Base-by-base conservation (phyloP, 2,888 invertebrate species). In the Sphinx pinastri region DNA sequence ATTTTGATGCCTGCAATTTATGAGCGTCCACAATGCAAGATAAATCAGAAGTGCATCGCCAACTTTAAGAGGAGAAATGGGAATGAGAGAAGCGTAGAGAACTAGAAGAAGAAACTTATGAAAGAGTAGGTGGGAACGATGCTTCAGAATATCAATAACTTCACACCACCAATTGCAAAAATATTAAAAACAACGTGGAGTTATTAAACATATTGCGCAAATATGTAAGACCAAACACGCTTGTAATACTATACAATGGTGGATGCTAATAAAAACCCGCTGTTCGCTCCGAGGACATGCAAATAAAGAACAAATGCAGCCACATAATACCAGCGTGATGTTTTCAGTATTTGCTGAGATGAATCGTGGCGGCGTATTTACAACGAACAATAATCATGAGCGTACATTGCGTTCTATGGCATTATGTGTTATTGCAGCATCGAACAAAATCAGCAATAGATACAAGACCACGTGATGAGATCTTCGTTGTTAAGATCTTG, bases 361-460 rank as follows among this genome's bases (percentile, higher is more conserved):
- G 16, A 47, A 60, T 63, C n/a, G 16, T 11, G 45, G 16, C 60
- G 19, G 13, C 19, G 45, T 55, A 16, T 16, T 63, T 19, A 63
- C 16, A 63, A 47, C 47, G 47, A 63, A 47, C 45, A 16, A 16
- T 63, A 47, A 19, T 49, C 63, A 63, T 55, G 10, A 19, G 55
- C 55, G 11, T 63, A 63, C 63, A 63, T 63, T 63, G 49, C 63
- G 63, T 63, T 49, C 3, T 63, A 1, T 8, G 63, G 6, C 7
- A 19, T 13, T 14, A 19, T 12, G 19, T 19, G 19, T 19, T 13
- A 11, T 47, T 19, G 12, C 13, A 49, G 19, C 47, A 19, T 49
- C 16, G 19, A 63, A 63, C 63, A 31, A 67, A 70, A 70, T 52
- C 54, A 75, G 77, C 77, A 78, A 73, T 81, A 79, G 72, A 74